Percentiles rank a stretch among this genome's conserved stretches.
phyloP scores from a whole-genome alignment of 1,140 invertebrate species.

The Drosophila bipectinata region DNA sequence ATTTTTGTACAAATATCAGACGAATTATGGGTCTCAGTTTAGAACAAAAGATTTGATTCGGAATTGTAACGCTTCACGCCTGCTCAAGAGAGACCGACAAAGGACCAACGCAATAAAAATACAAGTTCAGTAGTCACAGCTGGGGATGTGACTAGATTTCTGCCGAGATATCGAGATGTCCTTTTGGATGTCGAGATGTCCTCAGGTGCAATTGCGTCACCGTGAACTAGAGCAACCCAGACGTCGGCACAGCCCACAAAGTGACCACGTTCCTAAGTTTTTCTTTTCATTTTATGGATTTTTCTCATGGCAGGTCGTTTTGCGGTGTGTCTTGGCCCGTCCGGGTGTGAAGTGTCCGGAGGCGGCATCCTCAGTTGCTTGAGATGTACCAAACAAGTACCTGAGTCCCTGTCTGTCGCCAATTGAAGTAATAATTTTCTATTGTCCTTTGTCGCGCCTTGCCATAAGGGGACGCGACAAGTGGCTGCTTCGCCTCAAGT shows the following conservation, averaged over 20 bases:
- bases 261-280: slow-evolving; percentile 31
- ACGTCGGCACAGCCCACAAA: slow-evolving; percentile 43
- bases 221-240: slow-evolving; percentile 29
- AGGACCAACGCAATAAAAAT: slow-evolving; percentile 7
- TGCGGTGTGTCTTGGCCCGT: slow-evolving; percentile 37
- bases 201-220: slow-evolving; percentile 77
- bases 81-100: slow-evolving; percentile 57
- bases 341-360: slow-evolving; percentile 59
- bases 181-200: slow-evolving; percentile 5
- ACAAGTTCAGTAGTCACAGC: slow-evolving; percentile 41
- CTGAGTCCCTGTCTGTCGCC: slow-evolving; percentile 52
- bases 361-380: slow-evolving; percentile 59
- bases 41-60: slow-evolving; percentile 45
- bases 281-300: not conserved
- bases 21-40: slow-evolving; percentile 29
- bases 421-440: slow-evolving; percentile 80
- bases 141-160: slow-evolving; percentile 17
- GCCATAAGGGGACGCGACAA: slow-evolving; percentile 56
- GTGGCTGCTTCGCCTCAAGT: slow-evolving; percentile 58
- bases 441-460: slow-evolving; percentile 59
- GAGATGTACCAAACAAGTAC: slow-evolving; percentile 37
- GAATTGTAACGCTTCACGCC: slow-evolving; percentile 73
- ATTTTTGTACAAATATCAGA: slow-evolving; percentile 55
- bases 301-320: slow-evolving; percentile 28
- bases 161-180: not conserved